Base-by-base conservation (phyloP, 1,140 invertebrate species). In the Plutomurus gul region DNA sequence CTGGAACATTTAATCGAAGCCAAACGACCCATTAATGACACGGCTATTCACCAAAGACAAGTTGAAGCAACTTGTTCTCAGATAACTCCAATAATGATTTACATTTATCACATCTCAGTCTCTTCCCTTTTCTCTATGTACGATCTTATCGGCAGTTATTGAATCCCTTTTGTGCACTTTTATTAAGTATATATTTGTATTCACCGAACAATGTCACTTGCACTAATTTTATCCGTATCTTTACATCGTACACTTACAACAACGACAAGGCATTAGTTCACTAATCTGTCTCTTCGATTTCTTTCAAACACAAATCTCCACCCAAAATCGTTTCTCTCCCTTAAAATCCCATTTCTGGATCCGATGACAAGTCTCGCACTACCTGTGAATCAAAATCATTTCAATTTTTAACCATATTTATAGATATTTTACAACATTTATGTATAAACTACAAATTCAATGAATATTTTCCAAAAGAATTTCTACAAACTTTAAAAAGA, bases 1-100 rank as follows among this genome's bases (percentile, higher is more conserved):
- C 70, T 22, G 70, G 8, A 39, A 25, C 36, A 72, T 72, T 40
- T 72, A 72, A 70, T 70, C 33, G 7, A 70, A 70, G 27, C 60
- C 60, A 70, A 70, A 40, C 70, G 70, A 72, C 70, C 37, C 39
- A 72, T 72, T 72, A 72, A 72, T 40, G 37, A 72, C 70, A 72
- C 70, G 70, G 39, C 18, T 37, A 39, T 72, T 40, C 18, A 16
- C 37, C 36, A 18, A 72, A 40, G 22, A 72, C 65, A 71, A 70
- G 47, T 22, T 16, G 16, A 36, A 40, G 25, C 37, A 40, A 72
- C 18, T 22, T 40, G 70, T 72, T 72, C 70, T 25, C 13, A 39
- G 70, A 72, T 72, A 72, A 72, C 16, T 40, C 36, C 70, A 72
- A 72, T 37, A 72, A 72, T 46, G 36, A 72, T 72, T 40, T 65